Conservation (phyloP, 30 jellyfish, hydroid and myxozoan species). For the Sanderia malayensis region DNA sequence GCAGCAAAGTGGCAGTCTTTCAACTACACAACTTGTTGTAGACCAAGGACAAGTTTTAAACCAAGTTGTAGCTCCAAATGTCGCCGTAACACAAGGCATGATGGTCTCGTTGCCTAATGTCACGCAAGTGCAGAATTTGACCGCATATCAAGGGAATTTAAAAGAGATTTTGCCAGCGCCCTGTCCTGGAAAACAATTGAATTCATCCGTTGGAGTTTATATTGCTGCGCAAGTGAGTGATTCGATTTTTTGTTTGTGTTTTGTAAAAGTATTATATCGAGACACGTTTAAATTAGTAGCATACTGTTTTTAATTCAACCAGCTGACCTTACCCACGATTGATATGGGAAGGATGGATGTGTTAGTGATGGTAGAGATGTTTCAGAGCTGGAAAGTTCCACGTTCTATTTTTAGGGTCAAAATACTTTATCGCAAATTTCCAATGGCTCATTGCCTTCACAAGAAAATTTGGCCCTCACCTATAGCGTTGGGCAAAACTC, state of each 20-base stretch:
- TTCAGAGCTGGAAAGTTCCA: background rate
- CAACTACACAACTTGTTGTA: conserved; percentile 8
- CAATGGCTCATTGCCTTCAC: background rate
- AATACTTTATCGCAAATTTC: background rate
- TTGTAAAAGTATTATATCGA: too few species aligned
- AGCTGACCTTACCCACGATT: too few species aligned
- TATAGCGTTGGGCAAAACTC: conserved; percentile 48
- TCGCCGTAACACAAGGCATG: conserved; percentile 91
- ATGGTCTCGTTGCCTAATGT: conserved; percentile 85
- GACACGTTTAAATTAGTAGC: too few species aligned
- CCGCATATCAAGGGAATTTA: conserved; percentile 51
- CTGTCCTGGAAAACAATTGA: conserved; percentile 22
- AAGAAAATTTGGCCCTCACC: conserved; percentile 20
- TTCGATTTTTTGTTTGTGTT: too few species aligned
- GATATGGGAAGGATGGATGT: too few species aligned
- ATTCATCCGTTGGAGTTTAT: conserved; percentile 27
- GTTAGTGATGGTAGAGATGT: too few species aligned
- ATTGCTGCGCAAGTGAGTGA: conserved; percentile 33
- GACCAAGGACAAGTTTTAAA: conserved; percentile 46
- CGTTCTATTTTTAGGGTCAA: background rate
- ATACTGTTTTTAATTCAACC: too few species aligned
- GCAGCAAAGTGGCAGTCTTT: conserved; percentile 16
- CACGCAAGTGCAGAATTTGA: conserved; percentile 43
- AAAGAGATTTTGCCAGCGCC: conserved; percentile 64
- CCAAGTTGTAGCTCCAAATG: conserved; percentile 79